Evolutionary conservation across 2,797 vertebrate genomes (phyloP).

Genomic region (Nyctalus aviator): DNA sequence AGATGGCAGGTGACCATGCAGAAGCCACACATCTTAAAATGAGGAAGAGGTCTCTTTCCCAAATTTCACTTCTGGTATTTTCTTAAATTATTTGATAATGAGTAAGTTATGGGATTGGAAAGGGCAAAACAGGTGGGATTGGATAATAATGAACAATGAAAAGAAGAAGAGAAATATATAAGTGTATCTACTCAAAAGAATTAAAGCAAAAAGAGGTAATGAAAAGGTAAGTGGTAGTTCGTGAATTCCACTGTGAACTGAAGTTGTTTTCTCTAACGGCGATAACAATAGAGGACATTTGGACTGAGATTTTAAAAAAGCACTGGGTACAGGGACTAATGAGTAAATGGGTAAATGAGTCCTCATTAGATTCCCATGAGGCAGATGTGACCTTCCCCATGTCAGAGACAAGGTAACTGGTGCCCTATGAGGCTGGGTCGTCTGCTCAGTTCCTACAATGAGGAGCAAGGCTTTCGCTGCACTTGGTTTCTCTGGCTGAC

Average conservation of each 20-base stretch:
- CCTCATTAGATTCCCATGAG: background rate
- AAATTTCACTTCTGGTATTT: constrained; percentile 53
- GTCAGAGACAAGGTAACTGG: background rate
- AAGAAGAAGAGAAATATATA: background rate
- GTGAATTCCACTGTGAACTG: background rate
- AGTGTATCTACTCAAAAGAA: background rate
- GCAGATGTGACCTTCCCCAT: background rate
- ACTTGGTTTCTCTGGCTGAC: background rate
- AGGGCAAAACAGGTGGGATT: background rate
- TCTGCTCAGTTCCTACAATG: background rate
- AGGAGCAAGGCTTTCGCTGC: background rate
- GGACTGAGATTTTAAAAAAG: background rate
- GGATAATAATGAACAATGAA: background rate
- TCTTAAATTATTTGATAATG: constrained; percentile 30
- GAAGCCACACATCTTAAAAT: background rate
- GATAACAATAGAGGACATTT: background rate
- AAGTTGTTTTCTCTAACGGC: background rate
- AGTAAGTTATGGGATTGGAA: constrained; percentile 25
- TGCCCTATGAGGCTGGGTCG: background rate
- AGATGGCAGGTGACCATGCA: accelerated
- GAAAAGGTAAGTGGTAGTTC: background rate
- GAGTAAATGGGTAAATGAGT: background rate
- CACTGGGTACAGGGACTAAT: background rate
- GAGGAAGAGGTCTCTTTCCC: background rate
- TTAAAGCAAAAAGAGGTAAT: background rate